A percentile compares a stretch with the other conserved stretches of the same genome.
Conservation (phyloP, 1,140 invertebrate species). For the Protaetia brevitarsis region DNA sequence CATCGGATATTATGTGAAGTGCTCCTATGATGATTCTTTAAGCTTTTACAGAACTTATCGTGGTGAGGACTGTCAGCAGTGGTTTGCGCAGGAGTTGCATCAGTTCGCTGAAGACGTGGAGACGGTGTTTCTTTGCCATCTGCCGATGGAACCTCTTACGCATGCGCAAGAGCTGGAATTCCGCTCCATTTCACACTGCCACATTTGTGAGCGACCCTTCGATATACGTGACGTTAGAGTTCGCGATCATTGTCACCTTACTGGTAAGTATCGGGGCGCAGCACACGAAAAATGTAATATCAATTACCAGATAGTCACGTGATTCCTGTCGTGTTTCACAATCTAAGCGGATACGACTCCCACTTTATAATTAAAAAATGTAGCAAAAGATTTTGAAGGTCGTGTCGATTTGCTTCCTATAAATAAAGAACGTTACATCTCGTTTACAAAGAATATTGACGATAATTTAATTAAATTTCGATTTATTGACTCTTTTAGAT, state of each 20-base stretch:
- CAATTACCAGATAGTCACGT: too few relatives aligned
- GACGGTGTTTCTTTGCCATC: not conserved
- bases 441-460: too few relatives aligned
- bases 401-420: too few relatives aligned
- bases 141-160: not conserved
- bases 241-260: not conserved
- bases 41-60: not conserved
- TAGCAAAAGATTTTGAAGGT: too few relatives aligned
- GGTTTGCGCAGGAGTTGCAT: constrained; percentile 25
- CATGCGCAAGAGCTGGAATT: not conserved
- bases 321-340: too few relatives aligned
- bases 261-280: not conserved
- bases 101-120: not conserved
- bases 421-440: too few relatives aligned
- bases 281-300: too few relatives aligned
- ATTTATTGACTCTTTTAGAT: too few relatives aligned
- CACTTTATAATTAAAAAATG: too few relatives aligned
- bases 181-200: not conserved
- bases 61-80: constrained; percentile 14
- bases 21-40: constrained; percentile 20
- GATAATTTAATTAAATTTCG: too few relatives aligned
- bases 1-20: constrained; percentile 21
- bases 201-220: not conserved
- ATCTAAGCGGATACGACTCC: too few relatives aligned
- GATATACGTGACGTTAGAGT: not conserved